phyloP scores from a whole-genome alignment of 2,888 invertebrate species.

The Nineta flava region DNA sequence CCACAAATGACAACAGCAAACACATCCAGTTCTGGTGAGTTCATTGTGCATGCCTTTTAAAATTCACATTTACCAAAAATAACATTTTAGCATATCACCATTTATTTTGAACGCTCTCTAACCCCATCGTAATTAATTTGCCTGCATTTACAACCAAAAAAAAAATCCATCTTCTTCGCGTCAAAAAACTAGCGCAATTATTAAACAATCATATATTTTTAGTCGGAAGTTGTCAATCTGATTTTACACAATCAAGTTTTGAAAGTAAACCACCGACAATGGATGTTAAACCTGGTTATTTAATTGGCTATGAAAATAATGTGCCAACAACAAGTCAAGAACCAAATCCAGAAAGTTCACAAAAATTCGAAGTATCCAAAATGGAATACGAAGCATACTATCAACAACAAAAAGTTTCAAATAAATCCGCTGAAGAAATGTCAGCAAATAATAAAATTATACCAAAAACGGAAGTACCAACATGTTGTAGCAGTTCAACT shows the following conservation, averaged over 20 bases:
- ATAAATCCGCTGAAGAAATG: slow-evolving; percentile 3
- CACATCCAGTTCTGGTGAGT: slow-evolving; percentile 19
- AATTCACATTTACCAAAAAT: slow-evolving; percentile 1
- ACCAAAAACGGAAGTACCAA: slow-evolving; percentile 32
- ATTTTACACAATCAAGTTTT: slow-evolving; percentile 19
- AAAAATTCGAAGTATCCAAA: slow-evolving; percentile 12
- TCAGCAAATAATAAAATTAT: slow-evolving; percentile 28
- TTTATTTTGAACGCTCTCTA: neutral
- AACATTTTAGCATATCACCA: neutral
- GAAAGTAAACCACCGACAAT: slow-evolving; percentile 12
- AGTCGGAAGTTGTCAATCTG: slow-evolving; percentile 23
- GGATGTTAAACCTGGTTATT: slow-evolving; percentile 30
- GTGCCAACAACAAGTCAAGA: slow-evolving; percentile 14
- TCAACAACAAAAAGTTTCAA: slow-evolving; percentile 15
- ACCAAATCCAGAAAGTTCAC: slow-evolving; percentile 9
- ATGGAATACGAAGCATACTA: slow-evolving; percentile 25
- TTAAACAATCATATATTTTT: slow-evolving; percentile 4
- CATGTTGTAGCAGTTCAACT: slow-evolving; percentile 29
- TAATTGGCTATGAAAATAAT: slow-evolving; percentile 21
- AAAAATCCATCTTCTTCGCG: no score
- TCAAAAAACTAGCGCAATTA: neutral
- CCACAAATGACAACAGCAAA: slow-evolving; percentile 14
- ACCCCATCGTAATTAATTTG: neutral
- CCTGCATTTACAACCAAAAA: no score
- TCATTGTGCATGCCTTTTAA: neutral